These are phyloP conservation scores for Coilia nasus DNA, from an alignment of 2,797 vertebrate species.

Conservation along the genomic window DNA sequence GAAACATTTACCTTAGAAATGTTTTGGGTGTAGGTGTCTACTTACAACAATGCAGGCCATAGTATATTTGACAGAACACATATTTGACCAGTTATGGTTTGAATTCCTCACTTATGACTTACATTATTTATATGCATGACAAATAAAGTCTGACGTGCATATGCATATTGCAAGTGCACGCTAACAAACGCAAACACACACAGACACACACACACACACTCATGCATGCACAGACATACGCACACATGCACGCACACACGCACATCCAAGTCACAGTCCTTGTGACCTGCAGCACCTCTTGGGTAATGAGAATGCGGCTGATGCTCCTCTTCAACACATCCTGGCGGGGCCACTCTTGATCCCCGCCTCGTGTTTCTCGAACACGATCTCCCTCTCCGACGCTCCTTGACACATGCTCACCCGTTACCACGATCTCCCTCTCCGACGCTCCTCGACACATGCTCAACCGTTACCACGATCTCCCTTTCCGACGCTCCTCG, in stretches of 20 bases:
- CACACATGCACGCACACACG: not conserved
- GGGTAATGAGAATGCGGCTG: constrained; percentile 44
- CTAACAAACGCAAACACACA: not conserved
- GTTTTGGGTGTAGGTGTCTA: not conserved
- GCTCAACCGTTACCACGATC: too few species aligned
- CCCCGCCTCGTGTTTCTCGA: constrained; percentile 30
- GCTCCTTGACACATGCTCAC: constrained; percentile 35
- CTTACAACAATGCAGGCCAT: not conserved
- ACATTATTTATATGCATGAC: not conserved
- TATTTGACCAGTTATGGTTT: not conserved
- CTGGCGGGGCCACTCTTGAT: constrained; percentile 31
- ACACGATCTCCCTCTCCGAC: constrained; percentile 34
- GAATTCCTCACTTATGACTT: not conserved
- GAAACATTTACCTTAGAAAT: not conserved
- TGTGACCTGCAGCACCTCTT: constrained; percentile 30
- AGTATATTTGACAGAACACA: not conserved
- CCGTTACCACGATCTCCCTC: not conserved
- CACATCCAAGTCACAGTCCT: constrained; percentile 20
- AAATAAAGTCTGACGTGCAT: not conserved
- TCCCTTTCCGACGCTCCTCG: too few species aligned
- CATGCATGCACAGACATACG: constrained; percentile 15
- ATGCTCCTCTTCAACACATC: constrained; percentile 37
- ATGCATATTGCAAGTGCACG: not conserved
- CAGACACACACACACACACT: not conserved
- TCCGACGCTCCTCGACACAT: not conserved